phyloP scores from a whole-genome alignment of 2,113 vertebrate genomes.

The Pipa parva region DNA sequence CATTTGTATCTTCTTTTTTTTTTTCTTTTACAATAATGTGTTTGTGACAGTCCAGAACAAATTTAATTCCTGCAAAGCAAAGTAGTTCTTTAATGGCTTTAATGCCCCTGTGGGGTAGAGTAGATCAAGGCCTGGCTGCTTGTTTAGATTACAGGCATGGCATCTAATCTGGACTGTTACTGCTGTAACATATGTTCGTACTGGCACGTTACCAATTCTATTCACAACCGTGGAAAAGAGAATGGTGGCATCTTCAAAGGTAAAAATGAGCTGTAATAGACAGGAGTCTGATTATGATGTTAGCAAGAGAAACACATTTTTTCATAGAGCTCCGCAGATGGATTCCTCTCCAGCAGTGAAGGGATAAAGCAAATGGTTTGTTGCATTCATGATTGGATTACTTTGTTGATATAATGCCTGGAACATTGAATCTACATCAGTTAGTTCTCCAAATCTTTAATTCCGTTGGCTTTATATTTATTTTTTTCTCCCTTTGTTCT shows the following conservation, averaged over 20 bases:
- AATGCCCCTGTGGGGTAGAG: no score
- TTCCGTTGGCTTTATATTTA: neutral
- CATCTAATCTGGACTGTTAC: no score
- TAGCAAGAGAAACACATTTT: slow-evolving; percentile 7
- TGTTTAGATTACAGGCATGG: no score
- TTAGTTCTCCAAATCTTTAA: neutral
- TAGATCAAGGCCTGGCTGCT: no score
- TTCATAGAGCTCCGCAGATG: slow-evolving; percentile 10
- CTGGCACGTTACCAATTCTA: no score
- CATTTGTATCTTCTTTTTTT: no score
- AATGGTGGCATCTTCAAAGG: slow-evolving; percentile 3
- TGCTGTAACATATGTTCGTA: no score
- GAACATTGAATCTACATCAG: neutral
- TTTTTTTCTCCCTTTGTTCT: neutral
- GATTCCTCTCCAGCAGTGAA: slow-evolving; percentile 7
- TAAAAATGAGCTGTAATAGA: neutral
- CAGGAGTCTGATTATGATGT: neutral
- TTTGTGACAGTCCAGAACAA: no score
- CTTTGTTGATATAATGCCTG: neutral
- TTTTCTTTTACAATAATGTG: no score
- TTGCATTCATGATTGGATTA: slow-evolving; percentile 13
- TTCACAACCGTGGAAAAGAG: neutral
- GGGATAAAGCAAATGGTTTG: slow-evolving; percentile 6
- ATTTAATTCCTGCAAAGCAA: no score
- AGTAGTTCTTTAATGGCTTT: no score